Base-by-base conservation (phyloP, 2,113 vertebrate species). In the Indri indri region DNA sequence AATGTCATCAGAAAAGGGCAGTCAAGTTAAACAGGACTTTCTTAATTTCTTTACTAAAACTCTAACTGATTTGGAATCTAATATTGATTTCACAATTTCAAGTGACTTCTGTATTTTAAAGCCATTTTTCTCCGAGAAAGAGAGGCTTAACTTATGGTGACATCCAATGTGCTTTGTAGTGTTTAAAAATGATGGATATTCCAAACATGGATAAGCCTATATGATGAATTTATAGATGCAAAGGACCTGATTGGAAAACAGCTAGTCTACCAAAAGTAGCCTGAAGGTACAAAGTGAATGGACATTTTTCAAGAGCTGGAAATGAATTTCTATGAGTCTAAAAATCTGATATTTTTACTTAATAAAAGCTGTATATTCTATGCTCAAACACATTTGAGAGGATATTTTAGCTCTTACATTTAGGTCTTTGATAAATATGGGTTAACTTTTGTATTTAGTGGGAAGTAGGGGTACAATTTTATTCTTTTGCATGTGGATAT, bases 1-100 rank as follows among this genome's bases (percentile, higher is more conserved):
- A 96, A 84, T 96, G 88, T 92, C 95, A 95, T 59, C 71, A 93
- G 80, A 57, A 97, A 96, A 96, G 76, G 93, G 42, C 90, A 95
- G 79, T 94, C 83, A 96, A 91, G 42, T 97, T 96, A 96, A 95
- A 92, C 42, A 97, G 22, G 45, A 74, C 76, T 92, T 86, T 73
- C 70, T 89, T 81, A 90, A 45, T 94, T 96, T 86, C 66, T 97
- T 59, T 94, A 73, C 18, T 42, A 95, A 84, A 91, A 95, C 17
- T 66, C 57, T 66, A 94, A 94, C 61, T 84, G 96, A 84, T 71
- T 84, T 92, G 34, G 63, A 96, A 94, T 93, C 18, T 68, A 90
- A 42, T 66, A 94, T 90, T 95, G 7, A 90, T 89, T 94, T 94
- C 59, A 68, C 40, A 90, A 90, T 87, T 86, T 91, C 47, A 88